These are phyloP conservation scores for Tryphoninae sp. DNA, from an alignment of 2,888 invertebrate genomes.

Conservation along the genomic window DNA sequence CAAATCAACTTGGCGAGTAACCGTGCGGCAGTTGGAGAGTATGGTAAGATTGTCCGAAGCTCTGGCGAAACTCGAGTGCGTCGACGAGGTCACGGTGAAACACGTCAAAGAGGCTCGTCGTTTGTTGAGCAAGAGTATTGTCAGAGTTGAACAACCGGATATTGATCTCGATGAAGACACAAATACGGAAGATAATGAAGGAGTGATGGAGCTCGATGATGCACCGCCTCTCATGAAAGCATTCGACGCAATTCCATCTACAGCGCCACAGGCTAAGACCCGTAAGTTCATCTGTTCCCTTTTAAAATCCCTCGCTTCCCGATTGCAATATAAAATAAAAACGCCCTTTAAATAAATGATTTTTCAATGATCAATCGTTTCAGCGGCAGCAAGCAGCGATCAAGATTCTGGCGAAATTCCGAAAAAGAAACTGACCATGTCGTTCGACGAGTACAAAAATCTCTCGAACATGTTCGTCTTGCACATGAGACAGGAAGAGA, in stretches of 20 bases:
- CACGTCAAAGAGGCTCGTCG: constrained; percentile 97
- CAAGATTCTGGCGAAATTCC: constrained; percentile 76
- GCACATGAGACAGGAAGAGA: constrained; percentile 93
- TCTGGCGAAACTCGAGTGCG: constrained; percentile 97
- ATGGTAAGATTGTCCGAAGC: constrained; percentile 98
- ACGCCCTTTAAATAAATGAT: not conserved
- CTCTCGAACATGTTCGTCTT: constrained; percentile 95
- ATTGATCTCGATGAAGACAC: constrained; percentile 94
- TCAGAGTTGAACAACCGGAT: constrained; percentile 98
- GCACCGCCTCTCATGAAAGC: constrained; percentile 77
- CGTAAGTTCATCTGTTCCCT: constrained; percentile 55
- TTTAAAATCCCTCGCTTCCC: not conserved
- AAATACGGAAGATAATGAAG: constrained; percentile 73
- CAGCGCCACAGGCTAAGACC: constrained; percentile 48
- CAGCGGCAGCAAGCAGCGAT: constrained; percentile 55
- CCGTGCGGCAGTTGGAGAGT: constrained; percentile 97
- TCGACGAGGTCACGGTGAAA: constrained; percentile 91
- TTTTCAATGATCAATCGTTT: not conserved
- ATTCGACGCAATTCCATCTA: constrained; percentile 64
- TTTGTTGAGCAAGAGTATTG: constrained; percentile 97
- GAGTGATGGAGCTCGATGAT: constrained; percentile 83
- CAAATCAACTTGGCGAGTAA: constrained; percentile 96
- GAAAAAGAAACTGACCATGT: constrained; percentile 90
- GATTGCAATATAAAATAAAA: too few species aligned
- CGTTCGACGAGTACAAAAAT: constrained; percentile 96